Conservation (phyloP, 2,113 vertebrate species). For the Rhabdornis inornatus region DNA sequence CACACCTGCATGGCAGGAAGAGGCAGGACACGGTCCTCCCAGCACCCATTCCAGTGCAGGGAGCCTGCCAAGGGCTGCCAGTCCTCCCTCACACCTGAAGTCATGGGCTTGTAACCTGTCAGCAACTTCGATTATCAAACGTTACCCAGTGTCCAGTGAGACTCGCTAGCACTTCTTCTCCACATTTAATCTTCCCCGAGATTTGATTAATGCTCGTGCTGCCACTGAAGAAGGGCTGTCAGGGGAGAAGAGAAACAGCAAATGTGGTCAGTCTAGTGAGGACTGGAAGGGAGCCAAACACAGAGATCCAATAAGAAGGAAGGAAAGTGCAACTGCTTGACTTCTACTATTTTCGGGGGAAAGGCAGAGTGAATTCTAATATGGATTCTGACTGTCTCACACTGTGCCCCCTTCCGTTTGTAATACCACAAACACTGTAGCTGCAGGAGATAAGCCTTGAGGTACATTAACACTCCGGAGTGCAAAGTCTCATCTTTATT, state of each 20-base stretch:
- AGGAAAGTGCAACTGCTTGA: background rate
- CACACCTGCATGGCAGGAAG: fast-evolving
- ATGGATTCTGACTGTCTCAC: background rate
- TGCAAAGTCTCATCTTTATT: background rate
- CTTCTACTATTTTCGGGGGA: background rate
- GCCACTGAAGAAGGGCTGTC: constrained; percentile 91
- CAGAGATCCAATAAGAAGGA: background rate
- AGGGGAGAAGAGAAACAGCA: background rate
- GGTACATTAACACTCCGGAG: background rate
- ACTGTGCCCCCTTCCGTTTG: background rate
- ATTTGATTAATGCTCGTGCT: constrained; percentile 87
- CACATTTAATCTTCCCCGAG: constrained; percentile 85
- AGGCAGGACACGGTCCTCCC: background rate
- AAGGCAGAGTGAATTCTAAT: background rate
- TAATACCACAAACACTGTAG: background rate
- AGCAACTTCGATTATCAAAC: background rate
- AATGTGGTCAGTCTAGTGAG: background rate
- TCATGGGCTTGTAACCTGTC: background rate
- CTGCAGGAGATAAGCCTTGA: background rate
- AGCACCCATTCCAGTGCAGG: fast-evolving
- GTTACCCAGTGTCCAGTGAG: constrained; percentile 91
- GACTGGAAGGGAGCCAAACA: background rate
- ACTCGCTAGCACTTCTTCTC: constrained; percentile 83
- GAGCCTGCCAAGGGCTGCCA: background rate
- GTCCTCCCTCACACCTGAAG: background rate